Evolutionary conservation across 2,113 vertebrate genomes (phyloP), one percentile per base, ranked within the genome.

Genomic region (Paedocypris sp.): DNA sequence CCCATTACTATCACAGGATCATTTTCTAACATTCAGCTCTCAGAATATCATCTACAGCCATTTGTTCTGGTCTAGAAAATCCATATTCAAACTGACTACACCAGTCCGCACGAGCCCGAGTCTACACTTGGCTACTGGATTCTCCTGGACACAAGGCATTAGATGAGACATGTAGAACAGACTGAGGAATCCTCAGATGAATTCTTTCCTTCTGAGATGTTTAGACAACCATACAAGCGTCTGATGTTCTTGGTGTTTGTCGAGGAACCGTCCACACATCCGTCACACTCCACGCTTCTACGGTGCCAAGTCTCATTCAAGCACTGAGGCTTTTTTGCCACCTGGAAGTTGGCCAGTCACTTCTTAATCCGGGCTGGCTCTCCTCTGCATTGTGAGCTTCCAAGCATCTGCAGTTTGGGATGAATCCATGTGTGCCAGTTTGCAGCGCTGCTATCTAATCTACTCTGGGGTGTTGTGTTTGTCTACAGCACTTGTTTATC

Each of bases 191-290:
- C 81, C 77, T 78, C 69, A 78, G 72, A 77, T 73, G 70, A 72
- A 64, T 50, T 74, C 71, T 74, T 64, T 38, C 62, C 35, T 52
- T 49, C 49, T 66, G 23, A 7, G 35, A 42, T 39, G 53, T 81
- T 82, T 67, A 77, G 75, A 83, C 81, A 79, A 82, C 81, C 73
- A 70, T 75, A 75, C 81, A 82, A 81, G 82, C 83, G 81, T 84
- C 76, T 82, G 77, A 71, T 75, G 70, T 67, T 57, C 77, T 77
- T 73, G 75, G 66, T 64, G 61, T 73, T 73, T 75, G 60, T 68
- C 62, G 71, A 71, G 71, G 72, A 81, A 74, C 32, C 64, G 62
- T 76, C 74, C 36, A 68, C 79, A 75, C 73, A 81, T 86, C 79
- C 75, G 80, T 85, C 82, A 83, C 73, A 69, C 77, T 72, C 57